phyloP scores from a whole-genome alignment of 2,888 invertebrate species.

The Chrysolina oricalcia region DNA sequence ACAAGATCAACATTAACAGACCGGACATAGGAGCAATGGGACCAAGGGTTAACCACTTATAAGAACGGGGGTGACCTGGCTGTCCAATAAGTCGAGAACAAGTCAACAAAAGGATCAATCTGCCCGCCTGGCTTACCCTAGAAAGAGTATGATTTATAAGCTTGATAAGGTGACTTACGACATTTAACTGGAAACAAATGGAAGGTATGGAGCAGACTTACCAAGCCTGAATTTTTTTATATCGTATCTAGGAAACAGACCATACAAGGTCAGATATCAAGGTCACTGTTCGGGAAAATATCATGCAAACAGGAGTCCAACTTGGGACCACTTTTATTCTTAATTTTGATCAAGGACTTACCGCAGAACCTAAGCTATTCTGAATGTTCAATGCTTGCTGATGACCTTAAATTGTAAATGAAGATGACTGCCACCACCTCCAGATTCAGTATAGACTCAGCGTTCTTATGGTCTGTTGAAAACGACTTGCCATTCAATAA shows the following conservation, averaged over 20 bases:
- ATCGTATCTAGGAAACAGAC: neutral
- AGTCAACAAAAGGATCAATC: too few species aligned
- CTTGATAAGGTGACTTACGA: neutral
- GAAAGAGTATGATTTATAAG: too few species aligned
- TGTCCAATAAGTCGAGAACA: too few species aligned
- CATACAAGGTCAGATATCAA: slow-evolving; percentile 7
- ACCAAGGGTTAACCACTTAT: too few species aligned
- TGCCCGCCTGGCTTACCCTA: too few species aligned
- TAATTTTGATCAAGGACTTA: slow-evolving; percentile 9
- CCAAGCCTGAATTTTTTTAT: neutral
- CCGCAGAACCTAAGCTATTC: neutral
- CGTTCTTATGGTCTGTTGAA: neutral
- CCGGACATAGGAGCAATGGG: too few species aligned
- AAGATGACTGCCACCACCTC: neutral
- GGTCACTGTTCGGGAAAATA: too few species aligned
- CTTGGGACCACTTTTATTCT: too few species aligned
- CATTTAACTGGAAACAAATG: neutral
- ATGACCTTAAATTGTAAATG: neutral
- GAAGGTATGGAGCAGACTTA: neutral
- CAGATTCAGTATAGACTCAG: slow-evolving; percentile 10
- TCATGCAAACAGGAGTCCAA: too few species aligned
- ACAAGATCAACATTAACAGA: too few species aligned
- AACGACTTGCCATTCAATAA: too few species aligned
- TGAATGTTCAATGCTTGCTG: slow-evolving; percentile 3
- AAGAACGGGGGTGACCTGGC: too few species aligned